Percentiles rank a stretch among this genome's conserved stretches.
phyloP scores from a whole-genome alignment of 2,113 vertebrate species.

The Macroglossus sobrinus region DNA sequence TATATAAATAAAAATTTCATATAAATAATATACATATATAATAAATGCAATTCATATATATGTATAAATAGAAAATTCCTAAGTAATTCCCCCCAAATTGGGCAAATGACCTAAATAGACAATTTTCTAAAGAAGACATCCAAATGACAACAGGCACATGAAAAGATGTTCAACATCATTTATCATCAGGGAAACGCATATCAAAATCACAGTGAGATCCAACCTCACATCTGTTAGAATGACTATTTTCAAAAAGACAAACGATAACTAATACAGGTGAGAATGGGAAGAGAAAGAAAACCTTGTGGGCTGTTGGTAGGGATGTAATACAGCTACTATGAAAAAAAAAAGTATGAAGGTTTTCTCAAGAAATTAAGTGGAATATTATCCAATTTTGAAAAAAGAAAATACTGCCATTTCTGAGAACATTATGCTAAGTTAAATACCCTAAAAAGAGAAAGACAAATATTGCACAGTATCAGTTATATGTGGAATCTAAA shows the following conservation, averaged over 20 bases:
- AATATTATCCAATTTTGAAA: background rate
- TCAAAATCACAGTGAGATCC: background rate
- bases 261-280: background rate
- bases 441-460: background rate
- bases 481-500: background rate
- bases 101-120: background rate
- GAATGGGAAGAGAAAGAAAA: background rate
- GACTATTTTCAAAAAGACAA: background rate
- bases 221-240: background rate
- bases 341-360: background rate
- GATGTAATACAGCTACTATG: background rate
- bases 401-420: background rate
- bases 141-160: background rate
- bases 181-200: background rate
- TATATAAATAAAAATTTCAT: background rate
- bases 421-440: background rate
- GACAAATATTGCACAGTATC: background rate
- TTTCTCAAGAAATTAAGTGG: background rate
- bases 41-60: too few relatives aligned
- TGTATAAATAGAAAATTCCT: background rate
- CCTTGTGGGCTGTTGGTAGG: background rate
- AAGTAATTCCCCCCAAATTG: background rate
- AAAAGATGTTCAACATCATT: background rate
- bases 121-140: background rate
- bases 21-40: too few relatives aligned